Base-by-base conservation (phyloP, 1,140 invertebrate species). In the Drosophila bocqueti region DNA sequence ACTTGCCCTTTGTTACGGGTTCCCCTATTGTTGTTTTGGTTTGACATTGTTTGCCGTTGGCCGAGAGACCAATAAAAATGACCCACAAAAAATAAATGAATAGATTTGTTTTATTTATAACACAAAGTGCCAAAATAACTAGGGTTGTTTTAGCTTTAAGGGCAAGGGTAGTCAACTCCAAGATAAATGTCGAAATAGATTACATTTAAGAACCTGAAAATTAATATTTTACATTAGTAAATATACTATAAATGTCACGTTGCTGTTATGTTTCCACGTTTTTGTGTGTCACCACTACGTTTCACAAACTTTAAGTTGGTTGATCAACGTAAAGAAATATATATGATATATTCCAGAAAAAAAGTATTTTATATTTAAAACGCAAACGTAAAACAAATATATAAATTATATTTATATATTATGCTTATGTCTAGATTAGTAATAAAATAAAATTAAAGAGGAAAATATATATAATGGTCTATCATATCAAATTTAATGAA, bases 41-140 rank as follows among this genome's bases (percentile, higher is more conserved):
- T 71, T 67, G 61, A 50, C 47, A 76, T 76, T 67, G 47, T 79
- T 79, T 83, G 68, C 36, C 24, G 36, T 49, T 71, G 34, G 66
- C 38, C 55, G 31, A 52, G 45, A 36, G 29, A 31, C 26, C n/a
- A 34, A 42, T 55, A 16, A 26, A 57, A 62, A 21, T 2, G 21
- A 6, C 8, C 26, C 16, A 11, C 18, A 47, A 34, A 40, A 55
- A 45, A 13, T 64, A 55, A 34, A 55, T 18, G 26, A 40, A 40
- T n/a, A n/a, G 7, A 40, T 10, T 29, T 21, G 13, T 24, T 55
- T 42, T 43, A 21, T 21, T 62, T 52, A 21, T 21, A 34, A 9
- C 21, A 24, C 18, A 16, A 29, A 46, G 26, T 60, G 42, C 42
- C 47, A 46, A 18, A 9, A n/a, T 52, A n/a, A 6, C 8, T 11